Evolutionary conservation across 2,113 vertebrate genomes (phyloP).

Genomic region (Python bivittatus): DNA sequence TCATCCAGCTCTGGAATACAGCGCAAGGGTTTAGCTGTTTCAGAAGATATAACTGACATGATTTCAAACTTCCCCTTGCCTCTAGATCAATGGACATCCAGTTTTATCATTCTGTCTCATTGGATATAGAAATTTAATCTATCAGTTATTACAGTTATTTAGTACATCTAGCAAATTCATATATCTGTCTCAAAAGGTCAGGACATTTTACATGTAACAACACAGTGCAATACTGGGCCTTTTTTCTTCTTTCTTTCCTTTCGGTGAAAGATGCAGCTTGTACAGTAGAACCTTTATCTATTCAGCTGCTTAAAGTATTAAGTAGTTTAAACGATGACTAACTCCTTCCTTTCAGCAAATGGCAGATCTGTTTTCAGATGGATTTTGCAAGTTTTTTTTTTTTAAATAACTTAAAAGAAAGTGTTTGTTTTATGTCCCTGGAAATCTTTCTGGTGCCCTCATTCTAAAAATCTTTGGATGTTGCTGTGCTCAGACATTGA

Average conservation of each 20-base stretch:
- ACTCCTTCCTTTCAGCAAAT: slow-evolving; percentile 21
- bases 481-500: not conserved
- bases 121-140: not conserved
- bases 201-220: not conserved
- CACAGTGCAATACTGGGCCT: not conserved
- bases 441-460: not conserved
- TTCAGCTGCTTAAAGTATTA: slow-evolving; percentile 19
- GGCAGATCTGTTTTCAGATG: not conserved
- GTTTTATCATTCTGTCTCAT: slow-evolving; percentile 4
- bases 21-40: slow-evolving; percentile 17
- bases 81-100: slow-evolving; percentile 10
- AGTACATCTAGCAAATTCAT: slow-evolving; percentile 32
- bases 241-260: not conserved
- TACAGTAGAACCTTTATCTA: slow-evolving; percentile 20
- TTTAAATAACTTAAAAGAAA: not conserved
- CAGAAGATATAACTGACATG: slow-evolving; percentile 11
- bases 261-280: not conserved
- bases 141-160: slow-evolving; percentile 10
- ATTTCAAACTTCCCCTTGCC: slow-evolving; percentile 28
- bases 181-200: slow-evolving; percentile 28
- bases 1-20: not conserved
- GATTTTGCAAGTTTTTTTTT: not conserved
- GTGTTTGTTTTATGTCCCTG: not conserved
- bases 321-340: slow-evolving; percentile 5
- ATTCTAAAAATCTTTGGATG: not conserved